A percentile compares a stretch with the other conserved stretches of the same genome.
Conservation (phyloP, 2,797 vertebrate genomes). For the Sebastolobus altivelis region DNA sequence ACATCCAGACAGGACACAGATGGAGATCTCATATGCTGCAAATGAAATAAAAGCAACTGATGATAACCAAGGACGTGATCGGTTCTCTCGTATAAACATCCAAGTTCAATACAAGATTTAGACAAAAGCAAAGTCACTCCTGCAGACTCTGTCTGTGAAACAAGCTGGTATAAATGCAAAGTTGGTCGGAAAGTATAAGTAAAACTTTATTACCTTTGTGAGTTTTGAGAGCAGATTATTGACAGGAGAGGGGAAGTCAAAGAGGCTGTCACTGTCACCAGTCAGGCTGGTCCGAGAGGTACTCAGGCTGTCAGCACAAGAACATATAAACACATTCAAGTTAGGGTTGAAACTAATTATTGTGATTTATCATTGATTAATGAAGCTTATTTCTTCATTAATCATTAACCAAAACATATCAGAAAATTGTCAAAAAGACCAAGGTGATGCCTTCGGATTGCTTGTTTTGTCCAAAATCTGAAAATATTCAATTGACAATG, state of each 20-base stretch:
- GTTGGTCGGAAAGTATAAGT: neutral
- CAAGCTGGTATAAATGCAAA: slow-evolving; percentile 4
- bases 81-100: slow-evolving; percentile 10
- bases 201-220: slow-evolving; percentile 83
- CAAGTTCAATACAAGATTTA: neutral
- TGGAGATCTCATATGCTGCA: slow-evolving; percentile 90
- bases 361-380: neutral
- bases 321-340: neutral
- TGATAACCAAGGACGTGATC: neutral
- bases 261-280: slow-evolving; percentile 77
- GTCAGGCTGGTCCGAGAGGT: slow-evolving; percentile 82
- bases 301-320: slow-evolving; percentile 79
- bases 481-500: neutral
- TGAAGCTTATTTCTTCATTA: neutral
- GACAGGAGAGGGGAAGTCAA: slow-evolving; percentile 84
- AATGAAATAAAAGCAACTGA: slow-evolving; percentile 8
- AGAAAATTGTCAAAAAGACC: neutral
- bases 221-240: slow-evolving; percentile 87
- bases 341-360: neutral
- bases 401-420: neutral
- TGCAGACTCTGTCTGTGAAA: neutral
- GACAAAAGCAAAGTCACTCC: neutral
- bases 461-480: neutral
- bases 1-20: slow-evolving; percentile 91
- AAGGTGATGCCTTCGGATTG: neutral